Evolutionary conservation across 2,797 vertebrate species (phyloP).

Genomic region (Rhadinocentrus ornatus): DNA sequence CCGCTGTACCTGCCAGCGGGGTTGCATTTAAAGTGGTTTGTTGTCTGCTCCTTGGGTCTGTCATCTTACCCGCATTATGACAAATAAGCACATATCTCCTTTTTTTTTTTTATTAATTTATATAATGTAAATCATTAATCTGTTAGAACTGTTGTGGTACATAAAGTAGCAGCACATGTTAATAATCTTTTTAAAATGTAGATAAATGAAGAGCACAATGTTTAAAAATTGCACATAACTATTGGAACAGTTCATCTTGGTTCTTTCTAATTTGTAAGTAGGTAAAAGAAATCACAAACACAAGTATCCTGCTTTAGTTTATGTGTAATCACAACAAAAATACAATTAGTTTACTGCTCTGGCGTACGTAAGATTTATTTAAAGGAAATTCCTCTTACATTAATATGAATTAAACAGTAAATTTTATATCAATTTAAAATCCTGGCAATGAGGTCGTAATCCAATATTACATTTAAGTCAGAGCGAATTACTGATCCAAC

Average conservation of each 20-base stretch:
- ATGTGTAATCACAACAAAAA: not conserved
- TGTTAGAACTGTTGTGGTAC: not conserved
- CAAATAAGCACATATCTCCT: too few species aligned
- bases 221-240: not conserved
- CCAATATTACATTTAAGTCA: constrained; percentile 8
- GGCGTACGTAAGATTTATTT: constrained; percentile 21
- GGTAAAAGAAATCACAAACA: not conserved
- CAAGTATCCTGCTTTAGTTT: not conserved
- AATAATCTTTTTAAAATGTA: not conserved
- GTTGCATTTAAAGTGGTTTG: too few species aligned
- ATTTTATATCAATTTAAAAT: not conserved
- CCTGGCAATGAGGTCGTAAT: not conserved
- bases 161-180: not conserved
- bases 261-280: not conserved
- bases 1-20: too few species aligned
- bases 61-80: too few species aligned
- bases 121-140: not conserved
- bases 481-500: not conserved
- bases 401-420: not conserved
- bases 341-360: not conserved
- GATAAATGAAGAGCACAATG: not conserved
- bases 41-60: too few species aligned
- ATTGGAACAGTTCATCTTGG: not conserved
- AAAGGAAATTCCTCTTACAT: constrained; percentile 8
- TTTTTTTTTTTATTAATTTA: too few species aligned